Evolutionary conservation across 2,888 invertebrate species (phyloP).

Genomic region (Notodonta ziczac): DNA sequence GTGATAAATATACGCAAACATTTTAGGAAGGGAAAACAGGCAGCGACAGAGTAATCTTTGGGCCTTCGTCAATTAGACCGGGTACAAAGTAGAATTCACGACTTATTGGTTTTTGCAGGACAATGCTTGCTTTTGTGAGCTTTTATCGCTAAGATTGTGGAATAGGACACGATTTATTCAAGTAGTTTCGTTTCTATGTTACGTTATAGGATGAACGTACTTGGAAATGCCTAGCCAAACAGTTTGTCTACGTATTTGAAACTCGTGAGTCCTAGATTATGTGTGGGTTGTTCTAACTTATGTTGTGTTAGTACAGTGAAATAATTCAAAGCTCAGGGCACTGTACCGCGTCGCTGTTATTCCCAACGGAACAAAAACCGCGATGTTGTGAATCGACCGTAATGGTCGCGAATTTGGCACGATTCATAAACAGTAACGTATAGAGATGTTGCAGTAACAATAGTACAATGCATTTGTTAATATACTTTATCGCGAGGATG

Average conservation of each 20-base stretch:
- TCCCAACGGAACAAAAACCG: not conserved
- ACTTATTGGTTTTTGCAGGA: conserved; percentile 45
- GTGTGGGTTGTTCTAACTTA: not conserved
- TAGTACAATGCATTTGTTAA: conserved; percentile 7
- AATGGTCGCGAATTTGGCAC: conserved; percentile 1
- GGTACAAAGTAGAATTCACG: conserved; percentile 35
- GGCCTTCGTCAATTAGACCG: conserved; percentile 40
- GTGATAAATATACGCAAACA: conserved; percentile 26
- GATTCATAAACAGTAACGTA: not conserved
- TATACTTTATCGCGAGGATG: conserved; percentile 35
- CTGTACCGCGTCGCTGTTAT: conserved; percentile 2
- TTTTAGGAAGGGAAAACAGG: conserved; percentile 14
- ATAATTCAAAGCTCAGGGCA: not conserved
- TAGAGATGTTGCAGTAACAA: not conserved
- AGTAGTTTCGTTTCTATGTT: conserved; percentile 23
- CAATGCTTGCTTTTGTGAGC: conserved; percentile 34
- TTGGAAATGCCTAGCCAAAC: not conserved
- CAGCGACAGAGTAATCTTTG: conserved; percentile 34
- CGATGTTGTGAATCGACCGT: conserved; percentile 1
- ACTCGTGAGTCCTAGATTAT: not conserved
- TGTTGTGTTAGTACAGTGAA: not conserved
- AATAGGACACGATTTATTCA: conserved; percentile 29
- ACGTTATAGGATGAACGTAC: not conserved
- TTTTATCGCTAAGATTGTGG: conserved; percentile 30
- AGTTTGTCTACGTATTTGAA: not conserved